Conservation (phyloP, 2,113 vertebrate genomes). For the Smithornis capensis region DNA sequence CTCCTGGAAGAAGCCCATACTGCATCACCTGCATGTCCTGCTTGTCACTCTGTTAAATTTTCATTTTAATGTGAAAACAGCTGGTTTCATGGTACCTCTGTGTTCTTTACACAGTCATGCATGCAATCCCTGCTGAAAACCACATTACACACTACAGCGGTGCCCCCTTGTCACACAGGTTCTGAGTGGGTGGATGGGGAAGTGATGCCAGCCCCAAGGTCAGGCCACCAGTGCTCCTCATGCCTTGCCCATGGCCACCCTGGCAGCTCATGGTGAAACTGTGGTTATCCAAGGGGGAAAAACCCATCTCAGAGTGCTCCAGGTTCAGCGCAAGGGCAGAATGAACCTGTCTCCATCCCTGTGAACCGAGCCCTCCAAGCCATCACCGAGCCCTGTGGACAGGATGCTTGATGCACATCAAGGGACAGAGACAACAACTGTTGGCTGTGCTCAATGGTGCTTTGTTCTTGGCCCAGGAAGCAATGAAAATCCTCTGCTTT, state of each 20-base stretch:
- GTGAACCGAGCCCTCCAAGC: neutral
- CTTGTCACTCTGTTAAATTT: conserved; percentile 60
- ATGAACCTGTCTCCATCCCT: neutral
- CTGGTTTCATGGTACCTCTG: conserved; percentile 63
- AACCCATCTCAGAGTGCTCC: neutral
- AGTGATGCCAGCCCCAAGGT: neutral
- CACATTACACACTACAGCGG: neutral
- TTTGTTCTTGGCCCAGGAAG: conserved; percentile 52
- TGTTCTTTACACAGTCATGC: conserved; percentile 60
- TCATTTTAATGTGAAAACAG: conserved; percentile 59
- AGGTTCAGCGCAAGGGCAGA: neutral
- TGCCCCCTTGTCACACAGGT: neutral
- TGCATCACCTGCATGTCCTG: neutral
- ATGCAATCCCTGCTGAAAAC: conserved; percentile 41
- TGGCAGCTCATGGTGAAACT: neutral
- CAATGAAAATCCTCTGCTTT: conserved; percentile 55
- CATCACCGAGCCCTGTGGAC: neutral
- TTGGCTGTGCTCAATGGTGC: conserved; percentile 25
- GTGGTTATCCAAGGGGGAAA: neutral
- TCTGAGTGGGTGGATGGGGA: neutral
- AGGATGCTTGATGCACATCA: conserved; percentile 29
- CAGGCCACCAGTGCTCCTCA: neutral
- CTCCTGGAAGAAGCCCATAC: neutral
- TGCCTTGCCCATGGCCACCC: neutral
- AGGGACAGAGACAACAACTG: conserved; percentile 44